Percentiles rank a stretch among this genome's conserved stretches.
Evolutionary conservation across 1,140 invertebrate species (phyloP).

Genomic region (Oppia nitens): DNA sequence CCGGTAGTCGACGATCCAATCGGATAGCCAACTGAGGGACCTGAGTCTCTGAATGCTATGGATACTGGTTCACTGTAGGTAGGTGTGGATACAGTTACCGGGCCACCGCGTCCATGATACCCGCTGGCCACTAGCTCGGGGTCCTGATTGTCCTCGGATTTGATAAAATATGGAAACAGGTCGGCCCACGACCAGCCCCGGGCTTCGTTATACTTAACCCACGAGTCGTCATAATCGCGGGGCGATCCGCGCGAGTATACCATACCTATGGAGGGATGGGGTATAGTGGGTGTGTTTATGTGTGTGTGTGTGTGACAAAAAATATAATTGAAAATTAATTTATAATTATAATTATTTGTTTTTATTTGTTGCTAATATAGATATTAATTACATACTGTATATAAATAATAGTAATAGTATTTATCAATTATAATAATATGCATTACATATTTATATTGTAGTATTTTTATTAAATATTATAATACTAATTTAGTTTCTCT

Average conservation of each 20-base stretch:
- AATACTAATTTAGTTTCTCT: too few relatives aligned
- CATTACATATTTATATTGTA: too few relatives aligned
- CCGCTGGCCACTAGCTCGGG: slow-evolving; percentile 29
- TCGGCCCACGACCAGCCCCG: slow-evolving; percentile 75
- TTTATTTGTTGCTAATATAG: too few relatives aligned
- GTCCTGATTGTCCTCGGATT: slow-evolving; percentile 72
- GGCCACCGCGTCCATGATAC: slow-evolving; percentile 20
- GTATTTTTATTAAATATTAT: too few relatives aligned
- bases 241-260: slow-evolving; percentile 77
- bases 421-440: too few relatives aligned
- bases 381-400: too few relatives aligned
- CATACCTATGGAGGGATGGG: too few relatives aligned
- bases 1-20: slow-evolving; percentile 59
- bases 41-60: slow-evolving; percentile 47
- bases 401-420: too few relatives aligned
- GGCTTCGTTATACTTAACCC: slow-evolving; percentile 76
- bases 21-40: slow-evolving; percentile 40
- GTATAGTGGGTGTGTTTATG: too few relatives aligned
- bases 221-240: slow-evolving; percentile 80
- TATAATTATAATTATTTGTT: too few relatives aligned
- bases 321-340: too few relatives aligned
- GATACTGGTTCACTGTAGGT: slow-evolving; percentile 30
- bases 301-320: too few relatives aligned
- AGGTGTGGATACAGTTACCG: slow-evolving; percentile 21
- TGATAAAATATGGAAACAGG: slow-evolving; percentile 69